Base-by-base conservation (phyloP, 2,797 vertebrate species). In the Sardinella longiceps region DNA sequence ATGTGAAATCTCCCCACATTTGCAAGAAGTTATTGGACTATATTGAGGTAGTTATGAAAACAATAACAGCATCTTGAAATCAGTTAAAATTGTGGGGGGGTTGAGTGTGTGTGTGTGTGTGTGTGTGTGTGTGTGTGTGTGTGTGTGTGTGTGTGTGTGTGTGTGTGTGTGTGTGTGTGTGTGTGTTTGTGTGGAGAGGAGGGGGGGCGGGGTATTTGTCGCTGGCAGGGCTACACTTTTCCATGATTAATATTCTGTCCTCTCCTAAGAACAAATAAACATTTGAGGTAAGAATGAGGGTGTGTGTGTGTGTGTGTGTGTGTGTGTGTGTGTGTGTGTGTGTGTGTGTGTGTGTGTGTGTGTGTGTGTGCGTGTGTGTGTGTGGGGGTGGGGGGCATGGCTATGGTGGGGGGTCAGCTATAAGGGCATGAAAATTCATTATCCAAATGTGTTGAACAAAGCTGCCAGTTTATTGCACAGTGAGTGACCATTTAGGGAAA, bases 401-500 rank as follows among this genome's bases (percentile, higher is more conserved):
- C n/a, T 25, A 20, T 50, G 28, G n/a, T 80, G 30, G 80, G 28
- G 25, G 66, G 46, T 39, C 20, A 37, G 70, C 37, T 43, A 0
- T 50, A 45, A 81, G 83, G 87, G 77, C 48, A 60, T 48, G 33
- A 84, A 84, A 88, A 92, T 90, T 91, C 86, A 91, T 92, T 92
- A 90, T 85, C 81, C 88, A 90, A 93, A 93, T 90, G 87, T 88
- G 88, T 87, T 84, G 81, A 85, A 87, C 85, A 87, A 86, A 91
- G 88, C 87, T 90, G 89, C 81, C 88, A 86, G 84, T 91, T 92
- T 89, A 91, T 87, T 91, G 94, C 92, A 92, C 91, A 93, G 91
- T 91, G 91, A 94, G 95, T 92, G 94, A 95, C 93, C 91, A 92
- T 95, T 95, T 93, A 93, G 92, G 92, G 91, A 94, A 94, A 95